Base-by-base conservation (phyloP, 2,113 vertebrate species). In the Lipophrys pholis region DNA sequence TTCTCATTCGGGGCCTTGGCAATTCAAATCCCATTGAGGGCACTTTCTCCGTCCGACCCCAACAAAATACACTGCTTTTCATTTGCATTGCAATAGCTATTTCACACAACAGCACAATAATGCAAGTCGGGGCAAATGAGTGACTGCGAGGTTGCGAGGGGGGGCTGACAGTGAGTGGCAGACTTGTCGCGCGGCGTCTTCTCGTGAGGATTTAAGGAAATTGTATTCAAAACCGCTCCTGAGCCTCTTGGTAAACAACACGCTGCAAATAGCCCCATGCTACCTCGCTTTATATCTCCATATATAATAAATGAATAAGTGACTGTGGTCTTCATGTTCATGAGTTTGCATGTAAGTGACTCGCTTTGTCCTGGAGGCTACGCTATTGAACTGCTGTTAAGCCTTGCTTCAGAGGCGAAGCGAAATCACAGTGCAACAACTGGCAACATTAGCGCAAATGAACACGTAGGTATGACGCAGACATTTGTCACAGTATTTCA, bases 21-120 rank as follows among this genome's bases (percentile, higher is more conserved):
- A 73, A 80, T 88, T 71, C 69, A 78, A 78, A 83, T 54, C 59
- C 72, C 71, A 82, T 60, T 76, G 82, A 85, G 58, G 66, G 69
- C 58, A 56, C 55, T 79, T 79, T 71, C 35, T 38, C 57, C 54
- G 49, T 77, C 42, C 58, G 79, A 72, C 79, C 52, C 55, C 11
- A 11, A 45, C 70, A 78, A 59, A 76, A 30, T 36, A 30, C 72
- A 17, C 55, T 43, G 72, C 76, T 74, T 62, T 76, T 69, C 39
- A 54, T 80, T 85, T 72, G 50, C 50, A 58, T 51, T 30, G 51
- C 55, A 73, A 39, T 64, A 60, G 36, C 8, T 61, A 15, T 81
- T 76, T 77, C 62, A 78, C 60, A 70, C 58, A 71, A 64, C 43
- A 71, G 74, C 42, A 80, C 55, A 69, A 62, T 75, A 71, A 80